Base-by-base conservation (phyloP, 2,113 vertebrate species). In the Neomonachus schauinslandi region DNA sequence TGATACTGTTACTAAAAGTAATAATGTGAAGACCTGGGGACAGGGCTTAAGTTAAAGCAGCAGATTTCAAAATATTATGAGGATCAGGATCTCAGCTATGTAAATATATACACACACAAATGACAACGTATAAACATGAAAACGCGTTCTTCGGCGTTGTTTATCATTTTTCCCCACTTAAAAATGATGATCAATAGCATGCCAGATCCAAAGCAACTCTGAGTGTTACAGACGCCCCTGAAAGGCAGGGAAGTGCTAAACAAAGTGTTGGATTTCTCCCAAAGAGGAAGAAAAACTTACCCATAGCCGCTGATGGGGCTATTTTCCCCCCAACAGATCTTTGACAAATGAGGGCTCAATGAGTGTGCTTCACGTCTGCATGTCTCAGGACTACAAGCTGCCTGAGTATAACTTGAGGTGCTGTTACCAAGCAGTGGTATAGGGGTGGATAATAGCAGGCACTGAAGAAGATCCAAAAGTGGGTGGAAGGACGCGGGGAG, bases 141-240 rank as follows among this genome's bases (percentile, higher is more conserved):
- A 61, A 31, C 15, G 10, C 28, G 12, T 69, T 65, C 86, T 93
- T 69, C 49, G 12, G 24, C 0, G 11, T 18, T 5, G 22, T 22
- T 2, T n/a, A 19, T 63, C 93, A 80, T 59, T 89, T 79, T 59
- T 59, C 63, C 31, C 71, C 71, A 88, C n/a, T 77, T 91, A n/a
- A 87, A 59, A 76, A 76, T 10, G 31, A 49, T 9, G 53, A 42
- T 67, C 42, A 19, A 7, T 59, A 0, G 1, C 26, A n/a, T 6
- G 2, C 10, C 3, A 51, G 53, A 26, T 63, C 79, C 77, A 42
- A n/a, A 55, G 33, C 57, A 36, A 49, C 57, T 90, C 39, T 5
- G 16, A 36, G 51, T 63, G 31, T 42, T 14, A n/a, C 46, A 81
- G 69, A 84, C 5, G 7, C 81, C 55, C 72, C 31, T 24, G 67